phyloP scores from a whole-genome alignment of 2,113 vertebrate species.

The Prochilodus magdalenae region DNA sequence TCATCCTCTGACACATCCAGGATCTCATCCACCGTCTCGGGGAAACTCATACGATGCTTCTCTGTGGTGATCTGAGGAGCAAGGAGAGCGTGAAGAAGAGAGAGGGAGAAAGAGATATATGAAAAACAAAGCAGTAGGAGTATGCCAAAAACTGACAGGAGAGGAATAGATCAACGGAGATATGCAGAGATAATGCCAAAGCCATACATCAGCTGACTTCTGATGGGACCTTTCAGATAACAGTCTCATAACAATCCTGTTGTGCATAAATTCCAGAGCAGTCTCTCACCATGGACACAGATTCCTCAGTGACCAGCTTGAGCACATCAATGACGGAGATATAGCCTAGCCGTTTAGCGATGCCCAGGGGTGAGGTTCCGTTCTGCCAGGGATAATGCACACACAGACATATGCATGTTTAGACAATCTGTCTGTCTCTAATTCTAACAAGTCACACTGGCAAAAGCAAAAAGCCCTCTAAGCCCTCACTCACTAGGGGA shows the following conservation, averaged over 20 bases:
- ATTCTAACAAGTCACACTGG: background rate
- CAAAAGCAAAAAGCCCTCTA: background rate
- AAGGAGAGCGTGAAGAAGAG: constrained; percentile 13
- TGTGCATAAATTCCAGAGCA: constrained; percentile 5
- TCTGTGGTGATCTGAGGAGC: constrained; percentile 79
- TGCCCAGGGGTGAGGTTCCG: constrained; percentile 93
- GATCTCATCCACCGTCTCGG: constrained; percentile 95
- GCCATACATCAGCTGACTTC: constrained; percentile 4
- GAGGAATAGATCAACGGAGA: background rate
- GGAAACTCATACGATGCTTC: constrained; percentile 97
- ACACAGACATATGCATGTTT: background rate
- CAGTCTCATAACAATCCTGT: background rate
- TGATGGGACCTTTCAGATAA: constrained; percentile 29
- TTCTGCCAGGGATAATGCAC: constrained; percentile 76
- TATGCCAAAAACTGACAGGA: background rate
- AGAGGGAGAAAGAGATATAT: constrained; percentile 2
- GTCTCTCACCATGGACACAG: constrained; percentile 79
- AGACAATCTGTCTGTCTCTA: background rate
- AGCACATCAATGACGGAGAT: constrained; percentile 98
- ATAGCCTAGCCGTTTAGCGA: constrained; percentile 93
- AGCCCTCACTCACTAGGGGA: background rate
- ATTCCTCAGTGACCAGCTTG: constrained; percentile 92
- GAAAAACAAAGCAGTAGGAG: background rate
- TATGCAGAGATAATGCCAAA: constrained; percentile 14
- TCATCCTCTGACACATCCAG: constrained; percentile 98